Percentiles rank a stretch among this genome's conserved stretches.
phyloP scores from a whole-genome alignment of 2,113 vertebrate genomes.

The Siphamia tubifer region DNA sequence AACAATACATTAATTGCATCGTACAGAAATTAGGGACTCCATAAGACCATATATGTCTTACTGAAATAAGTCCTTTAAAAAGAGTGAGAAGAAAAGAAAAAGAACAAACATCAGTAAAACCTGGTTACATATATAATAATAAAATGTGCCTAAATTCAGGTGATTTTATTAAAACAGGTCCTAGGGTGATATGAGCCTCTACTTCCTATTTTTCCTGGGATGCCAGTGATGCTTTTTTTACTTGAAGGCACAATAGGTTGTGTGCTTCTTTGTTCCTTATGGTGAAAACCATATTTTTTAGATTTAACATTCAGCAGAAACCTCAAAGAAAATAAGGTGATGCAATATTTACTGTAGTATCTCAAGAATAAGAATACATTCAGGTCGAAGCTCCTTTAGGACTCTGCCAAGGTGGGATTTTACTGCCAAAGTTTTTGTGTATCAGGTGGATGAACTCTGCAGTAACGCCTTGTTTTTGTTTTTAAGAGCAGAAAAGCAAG shows the following conservation, averaged over 20 bases:
- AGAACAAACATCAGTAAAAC: no score
- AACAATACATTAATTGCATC: no score
- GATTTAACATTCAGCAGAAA: neutral
- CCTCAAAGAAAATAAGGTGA: neutral
- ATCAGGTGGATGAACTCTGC: neutral
- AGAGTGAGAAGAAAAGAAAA: no score
- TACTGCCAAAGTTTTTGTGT: neutral
- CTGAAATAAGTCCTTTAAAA: no score
- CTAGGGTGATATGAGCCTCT: neutral
- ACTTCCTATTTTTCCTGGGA: neutral
- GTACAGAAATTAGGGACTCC: no score
- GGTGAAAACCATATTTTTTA: neutral
- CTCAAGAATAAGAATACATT: neutral
- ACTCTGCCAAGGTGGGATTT: neutral
- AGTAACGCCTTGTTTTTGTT: no score
- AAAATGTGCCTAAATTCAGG: neutral
- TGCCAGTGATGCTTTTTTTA: neutral
- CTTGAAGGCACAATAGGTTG: neutral
- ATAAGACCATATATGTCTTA: no score
- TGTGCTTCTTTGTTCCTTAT: neutral
- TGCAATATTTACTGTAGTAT: slow-evolving; percentile 4
- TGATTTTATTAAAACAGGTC: neutral
- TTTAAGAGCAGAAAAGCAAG: no score
- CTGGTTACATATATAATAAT: no score
- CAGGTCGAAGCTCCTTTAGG: neutral